A percentile compares a stretch with the other conserved stretches of the same genome.
Conservation (phyloP, 2,888 invertebrate genomes). For the Dolichopus griseipennis region DNA sequence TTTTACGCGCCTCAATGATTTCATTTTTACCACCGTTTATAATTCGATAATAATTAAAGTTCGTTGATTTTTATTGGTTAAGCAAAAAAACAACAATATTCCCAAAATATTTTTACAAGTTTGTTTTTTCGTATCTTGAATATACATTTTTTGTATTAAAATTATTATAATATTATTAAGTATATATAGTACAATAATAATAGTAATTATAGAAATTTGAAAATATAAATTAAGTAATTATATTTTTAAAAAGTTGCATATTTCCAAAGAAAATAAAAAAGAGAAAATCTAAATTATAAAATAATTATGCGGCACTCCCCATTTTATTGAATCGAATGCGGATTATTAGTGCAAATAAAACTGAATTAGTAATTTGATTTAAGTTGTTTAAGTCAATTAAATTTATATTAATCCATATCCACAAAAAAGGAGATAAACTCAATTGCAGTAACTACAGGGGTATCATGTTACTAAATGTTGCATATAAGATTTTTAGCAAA, state of each 20-base stretch:
- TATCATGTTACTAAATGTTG: no score
- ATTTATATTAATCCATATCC: no score
- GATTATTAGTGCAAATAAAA: no score
- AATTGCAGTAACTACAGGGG: no score
- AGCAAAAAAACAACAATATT: no score
- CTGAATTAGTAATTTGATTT: no score
- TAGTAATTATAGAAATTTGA: neutral
- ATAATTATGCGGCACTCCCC: neutral
- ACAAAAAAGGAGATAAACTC: no score
- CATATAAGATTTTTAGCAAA: no score
- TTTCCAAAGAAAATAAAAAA: no score
- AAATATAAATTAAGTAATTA: slow-evolving; percentile 2
- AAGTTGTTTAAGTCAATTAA: no score
- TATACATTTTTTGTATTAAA: neutral
- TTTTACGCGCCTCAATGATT: neutral
- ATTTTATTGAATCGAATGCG: no score
- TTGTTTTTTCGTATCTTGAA: no score
- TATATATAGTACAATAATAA: neutral
- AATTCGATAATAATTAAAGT: slow-evolving; percentile 2
- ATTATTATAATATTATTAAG: neutral
- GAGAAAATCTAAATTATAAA: neutral
- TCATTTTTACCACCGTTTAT: slow-evolving; percentile 1
- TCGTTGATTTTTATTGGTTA: slow-evolving; percentile 4
- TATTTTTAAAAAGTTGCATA: neutral
- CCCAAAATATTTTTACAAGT: neutral